Base-by-base conservation (phyloP, 1,140 invertebrate species). In the Pantala flavescens region DNA sequence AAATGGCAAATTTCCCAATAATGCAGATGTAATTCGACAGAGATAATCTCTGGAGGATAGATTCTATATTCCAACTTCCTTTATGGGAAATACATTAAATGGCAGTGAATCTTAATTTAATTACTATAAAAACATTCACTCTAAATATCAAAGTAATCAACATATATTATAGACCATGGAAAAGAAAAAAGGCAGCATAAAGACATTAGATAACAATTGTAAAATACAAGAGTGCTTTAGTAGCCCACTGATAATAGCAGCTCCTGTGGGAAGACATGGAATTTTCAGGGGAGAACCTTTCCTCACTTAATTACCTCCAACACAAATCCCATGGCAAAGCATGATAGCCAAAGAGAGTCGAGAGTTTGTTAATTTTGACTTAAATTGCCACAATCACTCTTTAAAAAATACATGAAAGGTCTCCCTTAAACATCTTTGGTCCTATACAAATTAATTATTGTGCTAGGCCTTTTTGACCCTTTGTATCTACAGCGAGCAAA, bases 261-360 rank as follows among this genome's bases (percentile, higher is more conserved):
- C 49, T 63, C 49, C 49, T 63, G 49, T 63, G 49, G 49, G 49
- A 63, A 63, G 49, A 63, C 49, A 21, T 63, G 49, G 49, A 63
- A 63, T 21, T 19, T 16, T 21, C 49, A 16, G 14, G 49, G 49
- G 49, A 63, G 49, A 63, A 19, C 14, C 14, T 16, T 21, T 63
- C n/a, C 14, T 16, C 49, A 3, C 12, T 63, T 21, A 7, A 19
- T 63, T 63, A 16, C 14, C 5, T 63, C 49, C 49, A 63, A 63
- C n/a, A 36, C 28, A 36, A 36, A 63, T 63, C 49, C 49, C 14
- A 63, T 63, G n/a, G 16, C 14, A 63, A 16, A 16, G 3, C n/a
- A 63, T 63, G 14, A 5, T 12, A 63, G 14, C n/a, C 16, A 63
- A 16, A 63, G n/a, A 16, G 12, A 19, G n/a, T n/a, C n/a, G n/a